A percentile compares a stretch with the other conserved stretches of the same genome.
phyloP scores from a whole-genome alignment of 2,888 invertebrate species.

The Dilophus febrilis region DNA sequence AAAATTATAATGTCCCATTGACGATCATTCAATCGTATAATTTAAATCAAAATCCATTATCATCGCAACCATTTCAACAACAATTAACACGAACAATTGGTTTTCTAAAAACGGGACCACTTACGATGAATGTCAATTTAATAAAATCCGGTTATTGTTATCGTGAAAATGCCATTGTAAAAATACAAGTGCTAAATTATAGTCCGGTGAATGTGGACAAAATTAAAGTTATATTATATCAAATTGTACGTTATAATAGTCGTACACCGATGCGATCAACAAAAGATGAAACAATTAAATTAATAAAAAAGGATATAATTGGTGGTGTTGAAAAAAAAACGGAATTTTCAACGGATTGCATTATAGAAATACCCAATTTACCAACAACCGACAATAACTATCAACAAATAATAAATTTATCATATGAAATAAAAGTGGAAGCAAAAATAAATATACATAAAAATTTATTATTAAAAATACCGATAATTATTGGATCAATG shows the following conservation, averaged over 20 bases:
- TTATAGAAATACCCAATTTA: constrained; percentile 23
- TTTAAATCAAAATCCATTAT: constrained; percentile 14
- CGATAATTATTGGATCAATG: constrained; percentile 21
- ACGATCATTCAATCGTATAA: constrained; percentile 20
- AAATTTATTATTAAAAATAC: constrained; percentile 23
- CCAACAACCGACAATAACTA: constrained; percentile 21
- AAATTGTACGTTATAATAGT: constrained; percentile 23
- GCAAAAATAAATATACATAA: constrained; percentile 27
- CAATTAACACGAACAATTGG: constrained; percentile 11
- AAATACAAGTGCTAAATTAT: constrained; percentile 26
- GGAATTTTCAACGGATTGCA: constrained; percentile 27
- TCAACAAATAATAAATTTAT: constrained; percentile 22
- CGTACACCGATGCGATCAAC: constrained; percentile 21
- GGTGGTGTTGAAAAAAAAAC: constrained; percentile 28
- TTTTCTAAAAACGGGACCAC: constrained; percentile 25
- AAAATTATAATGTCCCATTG: constrained; percentile 24
- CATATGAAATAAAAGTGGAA: constrained; percentile 26
- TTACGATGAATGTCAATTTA: constrained; percentile 23
- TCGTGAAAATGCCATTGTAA: constrained; percentile 22
- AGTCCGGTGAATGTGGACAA: constrained; percentile 28
- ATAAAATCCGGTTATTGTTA: constrained; percentile 22
- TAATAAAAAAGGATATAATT: constrained; percentile 22
- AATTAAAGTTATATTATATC: constrained; percentile 23
- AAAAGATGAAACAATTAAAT: constrained; percentile 21
- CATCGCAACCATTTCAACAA: constrained; percentile 19